Percentiles rank a stretch among this genome's conserved stretches.
phyloP scores from a whole-genome alignment of 2,888 invertebrate species.

The Rugalucina vietnamica region DNA sequence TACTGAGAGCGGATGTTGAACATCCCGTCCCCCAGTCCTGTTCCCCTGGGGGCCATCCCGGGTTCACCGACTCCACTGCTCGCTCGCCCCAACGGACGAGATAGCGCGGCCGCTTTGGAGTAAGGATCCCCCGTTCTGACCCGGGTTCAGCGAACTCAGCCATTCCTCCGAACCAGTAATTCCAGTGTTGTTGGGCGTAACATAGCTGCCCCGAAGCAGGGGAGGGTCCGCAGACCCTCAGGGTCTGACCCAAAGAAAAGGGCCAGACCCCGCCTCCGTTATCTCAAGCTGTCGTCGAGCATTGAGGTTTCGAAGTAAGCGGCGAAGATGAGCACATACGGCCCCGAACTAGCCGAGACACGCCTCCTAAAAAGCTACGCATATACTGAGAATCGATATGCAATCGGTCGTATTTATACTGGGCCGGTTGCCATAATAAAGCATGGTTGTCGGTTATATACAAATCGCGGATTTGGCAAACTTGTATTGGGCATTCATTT shows the following conservation, averaged over 20 bases:
- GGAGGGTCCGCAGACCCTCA: conserved; percentile 32
- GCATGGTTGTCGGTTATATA: no score
- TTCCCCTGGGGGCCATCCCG: conserved; percentile 37
- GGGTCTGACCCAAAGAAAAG: conserved; percentile 40
- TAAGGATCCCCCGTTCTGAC: not conserved
- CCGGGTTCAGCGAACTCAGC: conserved; percentile 24
- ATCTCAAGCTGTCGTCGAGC: not conserved
- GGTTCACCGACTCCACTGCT: conserved; percentile 26
- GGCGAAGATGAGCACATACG: conserved; percentile 2
- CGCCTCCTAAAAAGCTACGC: not conserved
- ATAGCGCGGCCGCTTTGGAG: conserved; percentile 46
- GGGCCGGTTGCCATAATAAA: not conserved
- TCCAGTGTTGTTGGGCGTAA: conserved; percentile 9
- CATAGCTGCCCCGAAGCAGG: conserved; percentile 33
- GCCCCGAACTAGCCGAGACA: not conserved
- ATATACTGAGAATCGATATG: not conserved
- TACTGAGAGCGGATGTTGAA: conserved; percentile 12
- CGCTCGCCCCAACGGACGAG: conserved; percentile 30
- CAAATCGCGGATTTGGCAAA: no score
- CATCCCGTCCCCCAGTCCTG: conserved; percentile 16
- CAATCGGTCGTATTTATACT: not conserved
- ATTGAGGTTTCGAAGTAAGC: not conserved
- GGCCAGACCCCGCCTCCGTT: conserved; percentile 37
- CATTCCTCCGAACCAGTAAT: conserved; percentile 9
- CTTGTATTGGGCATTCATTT: no score